Evolutionary conservation across 2,113 vertebrate genomes (phyloP).

Genomic region (Malurus alboscapulatus): DNA sequence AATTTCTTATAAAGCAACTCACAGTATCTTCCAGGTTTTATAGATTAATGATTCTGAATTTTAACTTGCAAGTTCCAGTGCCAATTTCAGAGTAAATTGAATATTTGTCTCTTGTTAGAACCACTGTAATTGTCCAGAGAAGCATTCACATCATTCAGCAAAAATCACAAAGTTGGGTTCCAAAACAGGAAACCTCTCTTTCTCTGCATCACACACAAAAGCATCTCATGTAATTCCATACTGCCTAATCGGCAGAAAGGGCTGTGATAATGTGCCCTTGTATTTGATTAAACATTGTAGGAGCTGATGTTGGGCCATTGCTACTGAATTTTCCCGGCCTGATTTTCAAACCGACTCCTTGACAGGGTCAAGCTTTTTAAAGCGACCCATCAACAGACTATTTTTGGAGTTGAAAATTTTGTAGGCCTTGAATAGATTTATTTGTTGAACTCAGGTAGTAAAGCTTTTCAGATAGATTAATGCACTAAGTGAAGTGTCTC

Average conservation of each 20-base stretch:
- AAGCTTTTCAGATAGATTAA: constrained; percentile 43
- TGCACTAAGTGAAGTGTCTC: constrained; percentile 46
- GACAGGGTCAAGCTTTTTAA: background rate
- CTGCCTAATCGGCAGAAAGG: background rate
- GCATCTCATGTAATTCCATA: background rate
- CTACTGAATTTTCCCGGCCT: background rate
- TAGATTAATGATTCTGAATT: background rate
- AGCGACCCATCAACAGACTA: background rate
- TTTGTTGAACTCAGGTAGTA: constrained; percentile 29
- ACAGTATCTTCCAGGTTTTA: background rate
- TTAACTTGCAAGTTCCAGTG: background rate
- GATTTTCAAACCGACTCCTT: background rate
- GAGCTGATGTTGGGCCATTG: background rate
- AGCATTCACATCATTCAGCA: background rate
- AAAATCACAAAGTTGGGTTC: background rate
- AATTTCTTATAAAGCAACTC: background rate
- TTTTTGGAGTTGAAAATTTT: background rate
- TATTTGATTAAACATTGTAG: background rate
- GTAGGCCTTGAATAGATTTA: constrained; percentile 10
- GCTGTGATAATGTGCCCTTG: background rate
- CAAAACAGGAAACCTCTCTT: background rate
- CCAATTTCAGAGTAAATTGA: background rate
- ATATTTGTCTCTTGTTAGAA: background rate
- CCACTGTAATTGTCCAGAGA: background rate
- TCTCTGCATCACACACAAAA: background rate